Conservation (phyloP, 2,888 invertebrate species). For the Netelia fuscicornis region DNA sequence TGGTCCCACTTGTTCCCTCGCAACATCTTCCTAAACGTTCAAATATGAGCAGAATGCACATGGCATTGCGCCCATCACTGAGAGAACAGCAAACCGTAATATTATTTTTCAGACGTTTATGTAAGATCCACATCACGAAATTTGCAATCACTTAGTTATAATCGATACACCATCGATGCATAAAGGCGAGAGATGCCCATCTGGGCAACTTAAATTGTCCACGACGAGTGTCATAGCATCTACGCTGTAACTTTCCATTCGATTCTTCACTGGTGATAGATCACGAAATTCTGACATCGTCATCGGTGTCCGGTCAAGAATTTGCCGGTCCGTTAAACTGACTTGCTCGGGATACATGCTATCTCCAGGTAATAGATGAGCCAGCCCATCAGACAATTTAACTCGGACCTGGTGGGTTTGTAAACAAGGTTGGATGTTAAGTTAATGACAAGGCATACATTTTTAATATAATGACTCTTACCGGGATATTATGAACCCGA, state of each 20-base stretch:
- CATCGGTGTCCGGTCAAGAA: conserved; percentile 73
- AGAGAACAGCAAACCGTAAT: neutral
- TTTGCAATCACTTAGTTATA: conserved; percentile 52
- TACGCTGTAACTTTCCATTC: conserved; percentile 71
- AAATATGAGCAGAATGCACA: neutral
- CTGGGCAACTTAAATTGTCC: conserved; percentile 68
- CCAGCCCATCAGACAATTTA: conserved; percentile 87
- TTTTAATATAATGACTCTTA: conserved; percentile 62
- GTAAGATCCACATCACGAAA: neutral
- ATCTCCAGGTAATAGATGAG: conserved; percentile 87
- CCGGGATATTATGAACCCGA: conserved; percentile 77
- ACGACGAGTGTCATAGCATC: conserved; percentile 68
- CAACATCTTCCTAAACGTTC: no score
- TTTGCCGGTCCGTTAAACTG: conserved; percentile 68
- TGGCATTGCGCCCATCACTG: neutral
- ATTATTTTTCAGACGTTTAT: conserved; percentile 1
- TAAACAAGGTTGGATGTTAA: conserved; percentile 60
- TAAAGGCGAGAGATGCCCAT: conserved; percentile 69
- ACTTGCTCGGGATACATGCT: conserved; percentile 77
- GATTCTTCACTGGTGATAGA: conserved; percentile 72
- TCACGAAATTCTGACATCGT: conserved; percentile 75
- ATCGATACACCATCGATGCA: conserved; percentile 46
- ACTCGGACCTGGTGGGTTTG: conserved; percentile 86
- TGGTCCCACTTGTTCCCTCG: no score
- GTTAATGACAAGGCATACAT: conserved; percentile 6